Evolutionary conservation across 2,113 vertebrate genomes (phyloP), one percentile per base, ranked within the genome.

Genomic region (Entelurus aequoreus): DNA sequence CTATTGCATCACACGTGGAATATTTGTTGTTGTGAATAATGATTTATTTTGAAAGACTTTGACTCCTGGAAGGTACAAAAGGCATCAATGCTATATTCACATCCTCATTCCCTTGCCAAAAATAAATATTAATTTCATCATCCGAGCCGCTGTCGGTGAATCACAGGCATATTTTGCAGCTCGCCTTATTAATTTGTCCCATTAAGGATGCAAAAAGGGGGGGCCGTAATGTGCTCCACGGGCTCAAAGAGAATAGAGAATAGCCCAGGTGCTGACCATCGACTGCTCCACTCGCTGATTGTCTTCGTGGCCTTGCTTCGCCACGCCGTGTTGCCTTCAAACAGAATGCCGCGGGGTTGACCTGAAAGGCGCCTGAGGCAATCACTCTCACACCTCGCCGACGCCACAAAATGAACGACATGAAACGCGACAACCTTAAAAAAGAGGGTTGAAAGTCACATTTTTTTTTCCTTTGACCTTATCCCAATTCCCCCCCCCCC

Each of bases 311-410:
- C 63, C 35, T 81, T 84, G 66, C 81, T 76, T 83, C 81, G 84
- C 78, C 63, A 74, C 73, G 66, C 48, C 64, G 60, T 70, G 68
- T 62, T 73, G 38, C 60, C 72, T 74, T 88, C 81, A 86, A 85
- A 83, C 61, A 75, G 68, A 78, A n/a, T 35, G 81, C 83, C 77
- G 69, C 72, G 44, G 74, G 85, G 74, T 77, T 80, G 73, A 86
- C 86, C 84, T 84, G 75, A 77, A 84, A 84, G 80, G 60, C 12
- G 84, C 86, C 82, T 66, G 70, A 83, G 83, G 86, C 84, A 69
- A 75, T 16, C 12, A 36, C 78, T 80, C 81, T 65, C 80, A 80
- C 82, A 78, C 71, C 64, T 60, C 0, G 72, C 76, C 75, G 69
- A 72, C 66, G 71, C 66, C 67, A 42, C 51, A 70, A 76, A 28